Evolutionary conservation across 2,113 vertebrate genomes (phyloP), one percentile per base, ranked within the genome.

Genomic region (Orthochromis malagaraziensis): DNA sequence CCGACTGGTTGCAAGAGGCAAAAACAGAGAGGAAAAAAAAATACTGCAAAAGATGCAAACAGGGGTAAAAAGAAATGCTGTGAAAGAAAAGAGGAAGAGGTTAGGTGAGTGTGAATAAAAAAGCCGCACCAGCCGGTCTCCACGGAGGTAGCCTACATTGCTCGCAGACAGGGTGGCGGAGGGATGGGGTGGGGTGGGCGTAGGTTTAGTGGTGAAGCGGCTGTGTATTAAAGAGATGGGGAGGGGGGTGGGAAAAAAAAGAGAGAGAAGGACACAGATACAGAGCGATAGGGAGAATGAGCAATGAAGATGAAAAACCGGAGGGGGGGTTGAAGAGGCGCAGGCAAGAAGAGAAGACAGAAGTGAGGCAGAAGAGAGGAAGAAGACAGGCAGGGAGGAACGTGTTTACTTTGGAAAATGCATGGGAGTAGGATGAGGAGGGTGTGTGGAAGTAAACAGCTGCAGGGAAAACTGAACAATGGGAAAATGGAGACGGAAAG

Each of bases 111-210:
- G 90, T 84, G 92, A 93, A 92, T 91, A 90, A 89, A 93, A 93
- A 93, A 93, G 81, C 84, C 13, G 93, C 91, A 94, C 92, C 88
- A 92, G 91, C 91, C 55, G 58, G 95, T 95, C 95, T 96, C 95
- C 79, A 94, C 85, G 95, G 95, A 94, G 93, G 95, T 96, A 96
- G 94, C 95, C 95, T 96, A 96, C 92, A 96, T 95, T 96, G 91
- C 91, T 93, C 84, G 90, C 91, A 95, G 94, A 95, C 94, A 89
- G 90, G 88, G 88, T 86, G 92, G 88, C 88, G 92, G 90, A 60
- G 63, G 42, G 51, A 24, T 24, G 63, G 24, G 68, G 83, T 65
- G 55, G 75, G 17, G 47, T n/a, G 83, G 49, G 35, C 70, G 5
- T 14, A 81, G 75, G 40, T 33, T 81, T 81, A 60, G 79, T 81